Evolutionary conservation across 1,140 invertebrate species (phyloP), one percentile per base, ranked within the genome.

Genomic region (Manduca sexta): DNA sequence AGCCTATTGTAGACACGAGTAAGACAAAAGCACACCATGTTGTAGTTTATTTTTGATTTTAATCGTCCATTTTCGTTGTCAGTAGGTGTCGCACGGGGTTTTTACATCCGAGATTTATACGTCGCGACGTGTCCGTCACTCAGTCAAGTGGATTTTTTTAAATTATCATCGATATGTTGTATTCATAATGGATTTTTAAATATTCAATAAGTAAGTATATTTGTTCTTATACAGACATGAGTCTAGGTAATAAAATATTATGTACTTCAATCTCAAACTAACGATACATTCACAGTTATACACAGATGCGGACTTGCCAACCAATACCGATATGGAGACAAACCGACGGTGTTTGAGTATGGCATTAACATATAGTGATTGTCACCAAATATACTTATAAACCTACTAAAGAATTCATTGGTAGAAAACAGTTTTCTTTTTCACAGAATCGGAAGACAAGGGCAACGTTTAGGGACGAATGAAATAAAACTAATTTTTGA

Each of bases 1-100:
- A 71, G 69, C 67, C 60, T 69, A 64, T 82, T 74, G 78, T 78
- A 79, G 72, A 82, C 78, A 79, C 69, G 72, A 71, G 69, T 76
- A 75, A 82, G 66, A 82, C 74, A 82, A 82, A 81, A 78, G 72
- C 61, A 60, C 45, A 50, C 59, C 64, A 57, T 62, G 64, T 64
- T 71, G 75, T 79, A 79, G 75, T 78, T 82, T 65, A 67, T 77
- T 82, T 72, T 74, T 69, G 68, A 70, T 74, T 73, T 64, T 72
- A 75, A 75, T 75, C 75, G 66, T 61, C 69, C 71, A 69, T 70
- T 77, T 76, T 69, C 49, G 62, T 61, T 56, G 60, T 60, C 43
- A 50, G 52, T 45, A 52, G 45, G 52, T 70, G 53, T 65, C 51
- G 60, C 59, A 64, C 56, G 52, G 46, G 38, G 58, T 70, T 73